These are phyloP conservation scores for Corythornis cristatus DNA, from an alignment of 2,113 vertebrate genomes.

Conservation along the genomic window DNA sequence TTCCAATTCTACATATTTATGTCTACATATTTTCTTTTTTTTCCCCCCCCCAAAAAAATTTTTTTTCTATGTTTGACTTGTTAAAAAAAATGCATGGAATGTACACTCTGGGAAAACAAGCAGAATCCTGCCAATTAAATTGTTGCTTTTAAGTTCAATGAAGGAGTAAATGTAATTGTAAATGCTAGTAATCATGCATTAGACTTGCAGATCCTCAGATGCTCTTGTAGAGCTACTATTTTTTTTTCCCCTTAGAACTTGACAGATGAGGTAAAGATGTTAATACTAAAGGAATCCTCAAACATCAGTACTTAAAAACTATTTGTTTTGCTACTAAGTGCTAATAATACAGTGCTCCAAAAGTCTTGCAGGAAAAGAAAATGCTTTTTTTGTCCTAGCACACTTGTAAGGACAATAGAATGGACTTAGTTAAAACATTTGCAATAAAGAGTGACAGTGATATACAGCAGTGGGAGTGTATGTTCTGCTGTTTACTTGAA, in stretches of 20 bases:
- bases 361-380: not conserved
- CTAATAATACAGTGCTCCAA: not conserved
- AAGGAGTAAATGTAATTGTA: not conserved
- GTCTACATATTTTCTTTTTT: not conserved
- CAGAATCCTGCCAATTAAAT: not conserved
- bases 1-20: not conserved
- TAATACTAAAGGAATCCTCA: not conserved
- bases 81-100: not conserved
- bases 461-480: not conserved
- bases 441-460: not conserved
- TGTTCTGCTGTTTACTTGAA: not conserved
- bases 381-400: not conserved
- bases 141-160: not conserved
- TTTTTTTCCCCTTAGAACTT: not conserved
- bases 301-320: not conserved
- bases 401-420: not conserved
- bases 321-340: not conserved
- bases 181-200: not conserved
- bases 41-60: not conserved
- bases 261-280: not conserved
- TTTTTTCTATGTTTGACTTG: not conserved
- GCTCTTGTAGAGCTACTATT: not conserved
- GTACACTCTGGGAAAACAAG: not conserved
- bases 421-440: not conserved
- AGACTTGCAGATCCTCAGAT: not conserved